Conservation (phyloP, 2,797 vertebrate genomes). For the Coregonus ussuriensis region DNA sequence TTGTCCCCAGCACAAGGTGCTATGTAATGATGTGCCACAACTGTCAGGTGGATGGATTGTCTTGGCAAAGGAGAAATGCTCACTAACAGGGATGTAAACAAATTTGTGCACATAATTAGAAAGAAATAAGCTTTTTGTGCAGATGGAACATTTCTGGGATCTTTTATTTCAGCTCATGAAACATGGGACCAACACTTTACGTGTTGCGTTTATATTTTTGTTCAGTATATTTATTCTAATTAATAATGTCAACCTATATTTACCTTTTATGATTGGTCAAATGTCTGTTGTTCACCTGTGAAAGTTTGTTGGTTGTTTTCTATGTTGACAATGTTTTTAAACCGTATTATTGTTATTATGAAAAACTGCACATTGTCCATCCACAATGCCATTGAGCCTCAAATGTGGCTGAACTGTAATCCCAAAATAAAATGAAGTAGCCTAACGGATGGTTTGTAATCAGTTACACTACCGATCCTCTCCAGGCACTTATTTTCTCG, state of each 20-base stretch:
- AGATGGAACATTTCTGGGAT: too few relatives aligned
- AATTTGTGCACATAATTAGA: too few relatives aligned
- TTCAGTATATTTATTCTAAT: neutral
- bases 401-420: neutral
- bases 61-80: too few relatives aligned
- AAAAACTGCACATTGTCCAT: constrained; percentile 17
- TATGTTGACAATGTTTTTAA: neutral
- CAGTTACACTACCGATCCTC: neutral
- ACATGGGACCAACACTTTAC: too few relatives aligned
- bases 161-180: too few relatives aligned
- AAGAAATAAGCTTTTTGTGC: too few relatives aligned
- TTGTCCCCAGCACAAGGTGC: too few relatives aligned
- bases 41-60: too few relatives aligned
- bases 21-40: too few relatives aligned
- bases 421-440: neutral
- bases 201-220: too few relatives aligned
- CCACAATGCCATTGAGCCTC: neutral
- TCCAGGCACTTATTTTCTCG: neutral
- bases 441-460: neutral
- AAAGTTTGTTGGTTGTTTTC: neutral
- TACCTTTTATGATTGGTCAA: constrained; percentile 1
- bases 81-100: too few relatives aligned
- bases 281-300: neutral
- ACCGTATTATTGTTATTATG: neutral
- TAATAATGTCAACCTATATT: neutral